Conservation (phyloP, 2,888 invertebrate genomes). For the Pammene aurita region DNA sequence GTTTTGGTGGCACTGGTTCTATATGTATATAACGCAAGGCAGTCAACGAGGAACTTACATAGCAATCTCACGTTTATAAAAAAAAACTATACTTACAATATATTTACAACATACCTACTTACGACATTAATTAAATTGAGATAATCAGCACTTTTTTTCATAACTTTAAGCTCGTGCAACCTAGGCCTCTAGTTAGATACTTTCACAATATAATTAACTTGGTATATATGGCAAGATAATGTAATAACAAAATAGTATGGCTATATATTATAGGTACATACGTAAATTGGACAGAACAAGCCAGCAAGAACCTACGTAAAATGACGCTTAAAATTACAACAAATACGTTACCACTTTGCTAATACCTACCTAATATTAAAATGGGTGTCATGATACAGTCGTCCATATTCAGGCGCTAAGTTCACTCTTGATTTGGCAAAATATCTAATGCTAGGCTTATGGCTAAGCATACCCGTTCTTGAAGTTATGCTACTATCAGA, state of each 20-base stretch:
- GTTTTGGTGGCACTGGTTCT: background rate
- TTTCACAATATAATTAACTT: background rate
- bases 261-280: background rate
- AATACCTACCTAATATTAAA: background rate
- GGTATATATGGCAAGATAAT: too few species aligned
- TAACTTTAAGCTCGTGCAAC: background rate
- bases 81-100: too few species aligned
- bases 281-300: background rate
- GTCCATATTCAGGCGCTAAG: background rate
- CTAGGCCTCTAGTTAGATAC: background rate
- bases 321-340: background rate
- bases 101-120: background rate
- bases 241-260: too few species aligned
- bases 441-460: background rate
- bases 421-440: background rate
- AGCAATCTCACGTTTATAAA: too few species aligned
- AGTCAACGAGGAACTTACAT: too few species aligned
- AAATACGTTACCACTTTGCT: background rate
- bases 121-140: background rate
- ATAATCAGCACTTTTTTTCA: background rate
- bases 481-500: constrained; percentile 4
- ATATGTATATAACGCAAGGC: background rate
- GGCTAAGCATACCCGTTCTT: constrained; percentile 5
- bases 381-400: constrained; percentile 1
- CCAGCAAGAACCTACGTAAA: background rate